A percentile compares a stretch with the other conserved stretches of the same genome.
Evolutionary conservation across 2,113 vertebrate genomes (phyloP).

Genomic region (Nannobrachium achirus): DNA sequence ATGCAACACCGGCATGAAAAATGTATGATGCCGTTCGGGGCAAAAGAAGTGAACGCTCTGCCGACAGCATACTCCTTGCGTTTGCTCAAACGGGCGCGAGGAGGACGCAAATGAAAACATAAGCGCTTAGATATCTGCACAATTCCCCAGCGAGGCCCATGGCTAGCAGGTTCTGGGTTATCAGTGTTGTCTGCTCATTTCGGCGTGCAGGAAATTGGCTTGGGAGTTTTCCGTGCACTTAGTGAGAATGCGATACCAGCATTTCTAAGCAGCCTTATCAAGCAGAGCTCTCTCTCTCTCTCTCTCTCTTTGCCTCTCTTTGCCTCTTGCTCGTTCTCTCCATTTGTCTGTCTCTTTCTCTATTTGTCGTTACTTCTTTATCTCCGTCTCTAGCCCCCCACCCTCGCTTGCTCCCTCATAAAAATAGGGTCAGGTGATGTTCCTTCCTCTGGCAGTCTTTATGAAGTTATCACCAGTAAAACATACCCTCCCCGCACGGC

Average conservation of each 20-base stretch:
- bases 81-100: background rate
- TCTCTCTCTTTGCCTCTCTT: background rate
- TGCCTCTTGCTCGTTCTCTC: background rate
- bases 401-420: background rate
- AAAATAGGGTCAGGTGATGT: slow-evolving; percentile 11
- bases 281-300: background rate
- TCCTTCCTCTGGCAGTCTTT: slow-evolving; percentile 22
- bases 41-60: background rate
- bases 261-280: background rate
- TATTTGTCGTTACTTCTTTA: background rate
- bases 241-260: slow-evolving; percentile 13
- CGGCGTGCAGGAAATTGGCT: slow-evolving; percentile 5
- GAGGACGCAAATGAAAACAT: background rate
- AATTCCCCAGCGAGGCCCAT: too few relatives aligned
- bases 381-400: background rate
- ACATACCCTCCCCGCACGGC: background rate
- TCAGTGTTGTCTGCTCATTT: slow-evolving; percentile 17
- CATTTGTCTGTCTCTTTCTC: background rate
- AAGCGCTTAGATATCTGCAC: background rate
- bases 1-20: background rate
- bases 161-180: slow-evolving; percentile 2
- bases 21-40: background rate
- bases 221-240: background rate
- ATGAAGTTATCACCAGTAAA: slow-evolving; percentile 32
- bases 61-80: background rate